Conservation (phyloP, 2,888 invertebrate species). For the Agonopterix arenella region DNA sequence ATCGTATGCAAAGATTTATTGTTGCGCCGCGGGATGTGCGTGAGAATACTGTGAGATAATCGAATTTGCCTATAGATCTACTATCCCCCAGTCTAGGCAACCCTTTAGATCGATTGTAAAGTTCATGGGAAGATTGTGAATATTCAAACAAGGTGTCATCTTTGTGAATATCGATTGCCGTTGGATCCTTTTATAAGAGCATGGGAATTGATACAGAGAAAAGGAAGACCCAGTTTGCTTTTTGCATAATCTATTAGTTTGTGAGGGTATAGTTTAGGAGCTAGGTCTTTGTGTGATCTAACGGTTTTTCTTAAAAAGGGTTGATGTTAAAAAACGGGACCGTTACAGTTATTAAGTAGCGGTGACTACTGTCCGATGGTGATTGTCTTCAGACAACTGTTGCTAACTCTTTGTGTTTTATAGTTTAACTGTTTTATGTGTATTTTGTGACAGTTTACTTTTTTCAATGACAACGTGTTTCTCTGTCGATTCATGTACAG, state of each 20-base stretch:
- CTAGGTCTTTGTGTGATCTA: conserved; percentile 46
- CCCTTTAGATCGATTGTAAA: conserved; percentile 57
- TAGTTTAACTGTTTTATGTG: conserved; percentile 41
- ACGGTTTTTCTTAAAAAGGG: conserved; percentile 63
- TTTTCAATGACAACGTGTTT: not conserved
- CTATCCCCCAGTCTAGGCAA: conserved; percentile 36
- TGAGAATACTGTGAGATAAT: conserved; percentile 72
- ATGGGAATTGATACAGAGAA: conserved; percentile 72
- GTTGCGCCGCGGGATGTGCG: conserved; percentile 63
- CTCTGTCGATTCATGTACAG: no score
- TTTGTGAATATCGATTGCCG: conserved; percentile 75
- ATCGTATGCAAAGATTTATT: conserved; percentile 74
- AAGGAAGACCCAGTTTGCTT: conserved; percentile 64
- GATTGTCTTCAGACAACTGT: conserved; percentile 22
- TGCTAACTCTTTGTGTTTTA: conserved; percentile 12
- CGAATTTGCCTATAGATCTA: conserved; percentile 74
- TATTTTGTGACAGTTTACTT: not conserved
- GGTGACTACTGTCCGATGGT: conserved; percentile 48
- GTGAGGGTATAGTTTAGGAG: conserved; percentile 21
- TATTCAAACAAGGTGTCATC: conserved; percentile 78
- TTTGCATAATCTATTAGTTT: conserved; percentile 73
- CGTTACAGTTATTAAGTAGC: conserved; percentile 48
- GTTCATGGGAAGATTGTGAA: conserved; percentile 70
- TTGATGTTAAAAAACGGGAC: conserved; percentile 58
- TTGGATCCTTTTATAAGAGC: conserved; percentile 58